Base-by-base conservation (phyloP, 2,113 vertebrate species). In the Aythya baeri region DNA sequence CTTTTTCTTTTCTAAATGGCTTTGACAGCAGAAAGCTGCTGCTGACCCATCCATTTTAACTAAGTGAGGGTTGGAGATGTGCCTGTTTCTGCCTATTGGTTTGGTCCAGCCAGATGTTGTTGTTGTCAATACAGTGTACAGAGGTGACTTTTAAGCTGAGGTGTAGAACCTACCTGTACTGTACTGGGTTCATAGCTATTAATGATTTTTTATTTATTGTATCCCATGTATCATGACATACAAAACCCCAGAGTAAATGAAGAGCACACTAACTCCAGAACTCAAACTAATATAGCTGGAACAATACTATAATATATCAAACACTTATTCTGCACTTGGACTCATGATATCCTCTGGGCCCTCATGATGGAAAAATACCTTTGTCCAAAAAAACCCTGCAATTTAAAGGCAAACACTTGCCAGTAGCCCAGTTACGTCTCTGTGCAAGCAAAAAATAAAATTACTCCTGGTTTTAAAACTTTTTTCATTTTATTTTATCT, bases 281-380 rank as follows among this genome's bases (percentile, higher is more conserved):
- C 3, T 58, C 32, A 34, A 57, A 85, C 34, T 50, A 75, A 63
- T 43, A 17, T 8, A 61, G 46, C 17, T 49, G 43, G 5, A n/a
- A 43, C 71, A 57, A 15, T 14, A 73, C 41, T 25, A 29, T n/a
- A 61, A 43, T 49, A 36, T 18, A 38, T 23, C 13, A 75, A 29
- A 22, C 23, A 13, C 27, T 62, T 36, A 36, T 49, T 74, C 62
- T 85, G 13, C 14, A 25, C 59, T 41, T 70, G 12, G 41, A 86
- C 7, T 4, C 9, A 8, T 22, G 13, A 1, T 57, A 2, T 8
- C 57, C 27, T 81, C 34, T 63, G 49, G 25, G 62, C 0, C 1
- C 9, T 46, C 7, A 9, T 43, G 31, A 49, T 43, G 15, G 20
- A 90, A 77, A 44, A 14, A 17, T 26, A 49, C 1, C 10, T 68